phyloP scores from a whole-genome alignment of 2,888 invertebrate genomes.

The Agriopis marginaria region DNA sequence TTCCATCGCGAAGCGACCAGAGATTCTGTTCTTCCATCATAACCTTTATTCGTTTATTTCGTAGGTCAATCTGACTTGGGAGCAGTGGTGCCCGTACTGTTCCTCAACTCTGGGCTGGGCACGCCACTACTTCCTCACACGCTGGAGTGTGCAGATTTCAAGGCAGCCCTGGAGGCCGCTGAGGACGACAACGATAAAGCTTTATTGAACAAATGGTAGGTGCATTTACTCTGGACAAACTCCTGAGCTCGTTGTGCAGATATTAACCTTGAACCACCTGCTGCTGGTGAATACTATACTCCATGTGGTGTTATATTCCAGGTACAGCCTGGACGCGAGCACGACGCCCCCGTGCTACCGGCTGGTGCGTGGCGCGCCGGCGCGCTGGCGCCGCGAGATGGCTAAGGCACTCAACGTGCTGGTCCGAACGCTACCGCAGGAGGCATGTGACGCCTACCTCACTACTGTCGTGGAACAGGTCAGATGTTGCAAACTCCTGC shows the following conservation, averaged over 20 bases:
- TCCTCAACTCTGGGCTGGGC: conserved; percentile 92
- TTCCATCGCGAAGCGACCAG: too few relatives aligned
- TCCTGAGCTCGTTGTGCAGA: background rate
- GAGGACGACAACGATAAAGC: conserved; percentile 87
- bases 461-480: conserved; percentile 94
- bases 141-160: conserved; percentile 92
- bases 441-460: conserved; percentile 92
- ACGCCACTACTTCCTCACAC: conserved; percentile 92
- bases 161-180: conserved; percentile 90
- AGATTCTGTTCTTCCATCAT: background rate
- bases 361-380: conserved; percentile 85
- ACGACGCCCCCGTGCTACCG: conserved; percentile 92
- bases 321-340: conserved; percentile 89
- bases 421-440: conserved; percentile 90
- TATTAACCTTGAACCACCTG: too few relatives aligned
- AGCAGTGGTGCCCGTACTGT: conserved; percentile 92
- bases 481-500: conserved; percentile 5
- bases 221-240: background rate
- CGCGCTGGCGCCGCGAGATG: conserved; percentile 87
- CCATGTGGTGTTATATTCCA: conserved; percentile 47
- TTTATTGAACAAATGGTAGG: conserved; percentile 89
- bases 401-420: conserved; percentile 88
- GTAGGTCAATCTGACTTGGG: conserved; percentile 91
- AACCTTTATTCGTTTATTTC: conserved; percentile 34
- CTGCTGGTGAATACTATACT: too few relatives aligned